Evolutionary conservation across 2,888 invertebrate species (phyloP).

Genomic region (Linyphia triangularis): DNA sequence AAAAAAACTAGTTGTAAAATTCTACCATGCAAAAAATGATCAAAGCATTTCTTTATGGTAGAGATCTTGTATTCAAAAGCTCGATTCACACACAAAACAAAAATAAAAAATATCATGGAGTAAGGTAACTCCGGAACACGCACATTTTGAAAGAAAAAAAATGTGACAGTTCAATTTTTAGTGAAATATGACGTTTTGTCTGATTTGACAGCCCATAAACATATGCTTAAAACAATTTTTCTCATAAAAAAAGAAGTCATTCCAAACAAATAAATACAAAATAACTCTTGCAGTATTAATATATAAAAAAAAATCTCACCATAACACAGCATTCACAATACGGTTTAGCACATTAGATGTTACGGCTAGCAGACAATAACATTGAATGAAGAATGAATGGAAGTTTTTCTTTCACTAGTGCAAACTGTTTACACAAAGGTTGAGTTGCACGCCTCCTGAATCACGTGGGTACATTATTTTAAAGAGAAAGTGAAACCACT

Average conservation of each 20-base stretch:
- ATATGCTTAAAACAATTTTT: background rate
- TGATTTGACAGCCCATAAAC: background rate
- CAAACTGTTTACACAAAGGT: constrained; percentile 27
- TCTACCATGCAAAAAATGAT: no score
- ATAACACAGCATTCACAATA: constrained; percentile 31
- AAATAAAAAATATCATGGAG: no score
- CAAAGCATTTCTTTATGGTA: no score
- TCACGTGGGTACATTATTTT: constrained; percentile 13
- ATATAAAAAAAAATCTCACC: constrained; percentile 23
- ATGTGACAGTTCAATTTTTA: background rate
- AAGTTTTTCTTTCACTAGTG: background rate
- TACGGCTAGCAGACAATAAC: background rate
- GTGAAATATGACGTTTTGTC: no score
- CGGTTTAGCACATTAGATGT: background rate
- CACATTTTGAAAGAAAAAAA: no score
- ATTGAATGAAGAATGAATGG: background rate
- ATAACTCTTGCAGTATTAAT: background rate
- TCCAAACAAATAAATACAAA: background rate
- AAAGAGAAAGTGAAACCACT: background rate
- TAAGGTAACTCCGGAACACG: no score
- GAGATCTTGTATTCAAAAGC: no score
- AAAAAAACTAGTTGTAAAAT: no score
- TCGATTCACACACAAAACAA: no score
- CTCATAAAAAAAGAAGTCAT: background rate
- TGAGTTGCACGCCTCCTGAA: constrained; percentile 22